Evolutionary conservation across 2,888 invertebrate genomes (phyloP), one percentile per base, ranked within the genome.

Genomic region (Campopleginae sp.): DNA sequence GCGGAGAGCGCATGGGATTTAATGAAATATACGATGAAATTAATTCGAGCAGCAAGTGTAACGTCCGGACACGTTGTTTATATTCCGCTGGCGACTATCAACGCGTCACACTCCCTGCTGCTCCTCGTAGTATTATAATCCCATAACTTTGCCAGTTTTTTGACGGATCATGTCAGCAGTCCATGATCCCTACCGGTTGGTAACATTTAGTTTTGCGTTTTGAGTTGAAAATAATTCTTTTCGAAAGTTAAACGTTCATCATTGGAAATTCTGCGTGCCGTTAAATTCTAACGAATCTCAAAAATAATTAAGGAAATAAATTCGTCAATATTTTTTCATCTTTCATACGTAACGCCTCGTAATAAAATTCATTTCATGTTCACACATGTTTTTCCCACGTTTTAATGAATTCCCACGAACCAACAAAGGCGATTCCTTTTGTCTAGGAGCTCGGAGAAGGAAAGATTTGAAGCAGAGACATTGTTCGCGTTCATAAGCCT

Each of bases 21-120:
- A 79, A 85, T 80, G 80, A 74, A 85, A 85, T 82, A 80, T 82
- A 80, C 68, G 71, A 76, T 80, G 44, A 74, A 80, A 85, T 85
- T 77, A 82, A 85, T 85, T 80, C 61, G 51, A 27, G 71, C 75
- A 46, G 65, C 70, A 48, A 65, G 65, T 65, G 54, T 23, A 71
- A 38, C 23, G 46, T 71, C 51, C 51, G 65, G 61, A 71, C 46
- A 51, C 71, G 38, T 75, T 46, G 61, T 33, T 48, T 48, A 33
- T 51, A 19, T 51, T 46, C 8, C 10, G 46, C n/a, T 51, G 31
- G n/a, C n/a, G 27, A 71, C 71, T 48, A 33, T 31, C 71, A 42
- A 51, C 58, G 71, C 66, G 76, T 82, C 61, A 31, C 75, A 65
- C 76, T 63, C 38, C 8, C 38, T 38, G 38, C 33, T 33, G 33